phyloP scores from a whole-genome alignment of 2,113 vertebrate genomes.

The Esox niger region DNA sequence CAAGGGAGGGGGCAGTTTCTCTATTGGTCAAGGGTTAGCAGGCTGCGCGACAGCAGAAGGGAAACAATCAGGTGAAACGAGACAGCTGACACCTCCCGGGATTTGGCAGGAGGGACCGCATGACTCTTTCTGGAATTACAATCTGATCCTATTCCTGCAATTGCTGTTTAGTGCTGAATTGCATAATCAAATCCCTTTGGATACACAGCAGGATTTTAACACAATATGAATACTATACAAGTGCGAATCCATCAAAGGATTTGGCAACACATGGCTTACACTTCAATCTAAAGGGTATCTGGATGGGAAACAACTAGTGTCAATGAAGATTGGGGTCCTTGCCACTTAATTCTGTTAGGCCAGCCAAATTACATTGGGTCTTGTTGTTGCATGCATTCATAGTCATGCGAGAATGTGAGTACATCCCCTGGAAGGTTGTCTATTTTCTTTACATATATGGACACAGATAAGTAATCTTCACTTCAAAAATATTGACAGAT shows the following conservation, averaged over 20 bases:
- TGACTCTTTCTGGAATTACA: conserved; percentile 25
- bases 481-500: too few species aligned
- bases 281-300: background rate
- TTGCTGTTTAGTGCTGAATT: conserved; percentile 4
- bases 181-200: conserved; percentile 27
- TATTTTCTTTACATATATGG: too few species aligned
- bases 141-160: conserved; percentile 17
- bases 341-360: background rate
- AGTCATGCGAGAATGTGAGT: too few species aligned
- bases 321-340: too few species aligned
- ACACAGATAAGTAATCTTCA: too few species aligned
- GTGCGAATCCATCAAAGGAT: background rate
- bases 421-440: too few species aligned
- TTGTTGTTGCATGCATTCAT: background rate
- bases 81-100: conserved; percentile 15
- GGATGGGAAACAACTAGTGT: background rate
- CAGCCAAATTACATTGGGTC: background rate
- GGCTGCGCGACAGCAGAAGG: background rate
- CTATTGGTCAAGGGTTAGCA: conserved; percentile 9
- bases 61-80: conserved; percentile 21
- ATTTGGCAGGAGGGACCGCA: conserved; percentile 11
- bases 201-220: conserved; percentile 10
- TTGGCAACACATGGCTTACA: background rate
- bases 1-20: conserved; percentile 9
- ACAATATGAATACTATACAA: background rate